Evolutionary conservation across 2,888 invertebrate genomes (phyloP), one percentile per base, ranked within the genome.

Genomic region (Prostheceraeus crozeri): DNA sequence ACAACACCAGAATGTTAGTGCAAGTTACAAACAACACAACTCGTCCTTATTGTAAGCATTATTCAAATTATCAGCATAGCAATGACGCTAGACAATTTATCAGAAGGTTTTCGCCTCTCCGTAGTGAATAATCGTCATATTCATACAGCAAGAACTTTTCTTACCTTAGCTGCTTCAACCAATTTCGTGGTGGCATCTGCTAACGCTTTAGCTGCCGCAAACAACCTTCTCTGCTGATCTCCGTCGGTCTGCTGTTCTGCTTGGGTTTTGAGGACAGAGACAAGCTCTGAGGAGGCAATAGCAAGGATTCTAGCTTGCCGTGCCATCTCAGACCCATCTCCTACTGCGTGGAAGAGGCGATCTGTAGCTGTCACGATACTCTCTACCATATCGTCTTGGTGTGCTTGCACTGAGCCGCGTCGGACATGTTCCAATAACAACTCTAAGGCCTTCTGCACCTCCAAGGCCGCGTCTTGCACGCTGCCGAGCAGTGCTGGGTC

Each of bases 101-200:
- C n/a, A n/a, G n/a, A n/a, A n/a, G n/a, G n/a, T n/a, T n/a, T n/a
- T n/a, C n/a, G n/a, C n/a, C n/a, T n/a, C n/a, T n/a, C n/a, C n/a
- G n/a, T n/a, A n/a, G n/a, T n/a, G n/a, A n/a, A n/a, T n/a, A n/a
- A n/a, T n/a, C n/a, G n/a, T n/a, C n/a, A n/a, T n/a, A n/a, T n/a
- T n/a, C n/a, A n/a, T n/a, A n/a, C n/a, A n/a, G n/a, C n/a, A n/a
- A n/a, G n/a, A n/a, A n/a, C n/a, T n/a, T n/a, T n/a, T n/a, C 8
- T 52, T 48, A 76, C 77, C 60, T 94, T 81, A 0, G 93, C 93
- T 0, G 93, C 91, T 76, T 96, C 94, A 23, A 96, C 94, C 85
- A 98, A 86, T 66, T 86, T 83, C 0, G 93, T 88, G 0, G 98
- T 98, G 1, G 96, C 96, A 76, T 96, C 94, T 0, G 96, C 96